These are phyloP conservation scores for Lepetodrilus schrolli DNA, from an alignment of 2,888 invertebrate species.

Conservation along the genomic window DNA sequence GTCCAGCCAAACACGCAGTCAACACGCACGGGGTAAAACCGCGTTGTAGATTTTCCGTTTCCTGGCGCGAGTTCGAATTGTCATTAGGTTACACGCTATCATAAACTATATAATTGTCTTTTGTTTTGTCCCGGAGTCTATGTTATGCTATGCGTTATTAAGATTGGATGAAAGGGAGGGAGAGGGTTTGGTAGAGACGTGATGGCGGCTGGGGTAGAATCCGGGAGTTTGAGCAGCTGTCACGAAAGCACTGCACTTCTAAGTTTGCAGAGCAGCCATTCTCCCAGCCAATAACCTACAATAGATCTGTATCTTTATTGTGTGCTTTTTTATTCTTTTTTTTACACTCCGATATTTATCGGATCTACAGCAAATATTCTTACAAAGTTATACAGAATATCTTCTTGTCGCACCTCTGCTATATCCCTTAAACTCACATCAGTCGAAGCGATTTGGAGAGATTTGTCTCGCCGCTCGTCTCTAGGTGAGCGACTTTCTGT, in stretches of 20 bases:
- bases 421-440: not conserved
- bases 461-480: not conserved
- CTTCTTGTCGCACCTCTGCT: not conserved
- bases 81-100: not conserved
- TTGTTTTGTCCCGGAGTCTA: not conserved
- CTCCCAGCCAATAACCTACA: not conserved
- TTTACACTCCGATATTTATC: slow-evolving; percentile 1
- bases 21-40: too few species aligned
- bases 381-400: not conserved
- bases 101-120: slow-evolving; percentile 23
- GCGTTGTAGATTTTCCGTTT: too few species aligned
- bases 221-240: not conserved
- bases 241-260: not conserved
- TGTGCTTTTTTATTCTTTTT: not conserved
- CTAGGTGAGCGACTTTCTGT: too few species aligned
- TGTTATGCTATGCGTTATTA: slow-evolving; percentile 20
- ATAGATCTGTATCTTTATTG: not conserved
- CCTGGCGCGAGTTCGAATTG: not conserved
- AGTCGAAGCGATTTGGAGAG: not conserved
- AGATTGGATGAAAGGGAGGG: not conserved
- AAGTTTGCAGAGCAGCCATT: not conserved
- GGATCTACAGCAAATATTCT: slow-evolving; percentile 9
- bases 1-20: too few species aligned
- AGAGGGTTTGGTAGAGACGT: not conserved
- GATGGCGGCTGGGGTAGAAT: not conserved